A percentile compares a stretch with the other conserved stretches of the same genome.
phyloP scores from a whole-genome alignment of 2,797 vertebrate species.

The Megalops cyprinoides region DNA sequence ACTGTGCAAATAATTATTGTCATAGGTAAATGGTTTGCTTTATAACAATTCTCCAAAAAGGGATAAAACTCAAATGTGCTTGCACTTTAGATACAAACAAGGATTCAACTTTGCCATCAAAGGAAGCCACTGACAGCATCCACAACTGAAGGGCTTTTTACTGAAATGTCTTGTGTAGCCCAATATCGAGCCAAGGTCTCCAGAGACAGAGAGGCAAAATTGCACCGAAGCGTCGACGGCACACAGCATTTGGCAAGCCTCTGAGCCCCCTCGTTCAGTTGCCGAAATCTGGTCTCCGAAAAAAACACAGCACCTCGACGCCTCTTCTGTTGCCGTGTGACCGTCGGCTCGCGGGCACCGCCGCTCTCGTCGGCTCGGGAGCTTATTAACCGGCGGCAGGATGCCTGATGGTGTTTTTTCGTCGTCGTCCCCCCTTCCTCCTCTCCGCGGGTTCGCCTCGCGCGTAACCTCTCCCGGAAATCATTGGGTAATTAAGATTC shows the following conservation, averaged over 20 bases:
- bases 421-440: conserved; percentile 40
- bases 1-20: neutral
- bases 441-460: conserved; percentile 38
- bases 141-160: neutral
- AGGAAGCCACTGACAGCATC: neutral
- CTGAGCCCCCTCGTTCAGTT: neutral
- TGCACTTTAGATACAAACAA: neutral
- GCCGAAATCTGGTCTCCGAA: neutral
- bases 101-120: neutral
- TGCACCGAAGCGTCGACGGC: neutral
- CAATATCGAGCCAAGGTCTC: neutral
- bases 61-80: neutral
- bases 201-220: neutral
- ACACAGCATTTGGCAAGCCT: neutral
- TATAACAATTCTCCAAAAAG: neutral
- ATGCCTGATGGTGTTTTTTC: conserved; percentile 36
- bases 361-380: conserved; percentile 29
- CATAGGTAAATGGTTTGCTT: neutral
- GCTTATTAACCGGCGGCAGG: conserved; percentile 29
- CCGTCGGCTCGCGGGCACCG: neutral
- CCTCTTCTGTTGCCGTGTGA: conserved; percentile 20
- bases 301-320: neutral
- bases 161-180: neutral
- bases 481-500: conserved; percentile 91
- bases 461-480: conserved; percentile 58